Evolutionary conservation across 2,888 invertebrate genomes (phyloP).

Genomic region (Stratiomys singularior): DNA sequence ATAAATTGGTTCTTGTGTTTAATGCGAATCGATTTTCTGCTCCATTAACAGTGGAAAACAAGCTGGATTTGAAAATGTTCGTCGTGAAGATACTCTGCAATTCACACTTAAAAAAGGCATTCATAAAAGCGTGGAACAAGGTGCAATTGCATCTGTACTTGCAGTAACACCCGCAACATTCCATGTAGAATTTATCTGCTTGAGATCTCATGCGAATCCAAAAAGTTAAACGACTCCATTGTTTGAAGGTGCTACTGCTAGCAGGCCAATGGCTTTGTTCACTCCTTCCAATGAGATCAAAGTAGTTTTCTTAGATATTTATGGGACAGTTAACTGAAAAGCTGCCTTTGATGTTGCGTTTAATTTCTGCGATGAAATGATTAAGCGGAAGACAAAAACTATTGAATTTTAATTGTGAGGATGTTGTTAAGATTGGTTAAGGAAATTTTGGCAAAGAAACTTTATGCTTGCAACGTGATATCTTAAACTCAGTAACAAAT

Average conservation of each 20-base stretch:
- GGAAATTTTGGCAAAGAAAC: too few relatives aligned
- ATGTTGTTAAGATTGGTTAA: too few relatives aligned
- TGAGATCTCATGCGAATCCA: conserved; percentile 37
- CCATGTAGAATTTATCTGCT: conserved; percentile 16
- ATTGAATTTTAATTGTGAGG: too few relatives aligned
- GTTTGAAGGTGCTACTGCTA: conserved; percentile 49
- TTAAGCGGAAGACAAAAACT: too few relatives aligned
- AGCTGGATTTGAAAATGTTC: too few relatives aligned
- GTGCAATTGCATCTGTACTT: conserved; percentile 23
- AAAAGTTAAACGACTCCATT: conserved; percentile 45
- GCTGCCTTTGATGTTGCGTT: neutral
- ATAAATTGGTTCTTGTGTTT: too few relatives aligned
- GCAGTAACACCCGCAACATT: neutral
- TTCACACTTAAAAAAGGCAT: conserved; percentile 36
- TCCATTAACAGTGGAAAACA: neutral
- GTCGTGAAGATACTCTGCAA: neutral
- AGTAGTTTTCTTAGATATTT: neutral
- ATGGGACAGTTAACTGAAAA: neutral
- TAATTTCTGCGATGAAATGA: too few relatives aligned
- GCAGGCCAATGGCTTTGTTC: conserved; percentile 47
- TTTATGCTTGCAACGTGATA: too few relatives aligned
- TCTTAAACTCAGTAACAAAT: too few relatives aligned
- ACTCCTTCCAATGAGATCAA: conserved; percentile 21
- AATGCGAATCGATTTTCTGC: too few relatives aligned
- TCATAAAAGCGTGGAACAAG: conserved; percentile 36